Evolutionary conservation across 2,888 invertebrate species (phyloP), one percentile per base, ranked within the genome.

Genomic region (Leucoptera coffeella): DNA sequence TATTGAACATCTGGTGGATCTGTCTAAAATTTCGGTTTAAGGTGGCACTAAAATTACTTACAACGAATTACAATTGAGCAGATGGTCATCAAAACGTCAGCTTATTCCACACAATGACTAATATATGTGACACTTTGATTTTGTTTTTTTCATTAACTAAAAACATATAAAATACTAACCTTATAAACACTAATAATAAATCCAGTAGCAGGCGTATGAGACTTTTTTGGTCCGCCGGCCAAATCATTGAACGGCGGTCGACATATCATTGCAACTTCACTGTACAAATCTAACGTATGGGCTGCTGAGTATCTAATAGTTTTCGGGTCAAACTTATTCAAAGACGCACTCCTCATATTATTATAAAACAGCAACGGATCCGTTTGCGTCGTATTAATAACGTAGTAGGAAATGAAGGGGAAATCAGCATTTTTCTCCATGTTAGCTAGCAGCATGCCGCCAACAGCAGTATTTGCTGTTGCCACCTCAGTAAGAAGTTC

Each of bases 101-200:
- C n/a, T n/a, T n/a, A n/a, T n/a, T n/a, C n/a, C n/a, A n/a, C n/a
- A n/a, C n/a, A n/a, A n/a, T n/a, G n/a, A n/a, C n/a, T n/a, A n/a
- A n/a, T n/a, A n/a, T n/a, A n/a, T n/a, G n/a, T n/a, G n/a, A n/a
- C n/a, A n/a, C n/a, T n/a, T n/a, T n/a, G n/a, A n/a, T n/a, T n/a
- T n/a, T n/a, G n/a, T n/a, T n/a, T n/a, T n/a, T n/a, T n/a, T n/a
- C n/a, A n/a, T n/a, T n/a, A n/a, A n/a, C n/a, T n/a, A n/a, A n/a
- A n/a, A n/a, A n/a, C n/a, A n/a, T n/a, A n/a, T n/a, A n/a, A n/a
- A n/a, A n/a, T n/a, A 38, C 43, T 30, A 23, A 73, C 78, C 75
- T 90, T 90, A 62, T 90, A 93, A 43, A 93, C 89, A 41, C 90
- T 90, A 39, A 93, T 85, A 48, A 93, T 89, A 52, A 87, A 93